Percentiles rank a stretch among this genome's conserved stretches.
These are phyloP conservation scores for Neuroscelio doddi DNA, from an alignment of 2,888 invertebrate species.

Conservation along the genomic window DNA sequence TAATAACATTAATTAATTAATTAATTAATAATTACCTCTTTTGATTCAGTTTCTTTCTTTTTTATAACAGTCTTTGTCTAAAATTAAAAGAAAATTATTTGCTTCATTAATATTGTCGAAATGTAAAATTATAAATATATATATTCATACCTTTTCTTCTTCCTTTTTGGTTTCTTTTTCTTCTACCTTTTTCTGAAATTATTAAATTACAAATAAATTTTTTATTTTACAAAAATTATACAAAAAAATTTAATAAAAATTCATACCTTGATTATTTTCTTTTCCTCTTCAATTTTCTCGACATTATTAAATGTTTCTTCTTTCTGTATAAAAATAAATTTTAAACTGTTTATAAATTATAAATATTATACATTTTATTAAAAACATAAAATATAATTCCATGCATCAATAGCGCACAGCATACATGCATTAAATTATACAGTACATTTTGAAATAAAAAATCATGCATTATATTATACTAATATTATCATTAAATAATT, in stretches of 20 bases:
- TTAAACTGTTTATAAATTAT: background rate
- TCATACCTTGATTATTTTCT: conserved; percentile 60
- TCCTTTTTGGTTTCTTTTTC: conserved; percentile 75
- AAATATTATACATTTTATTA: too few species aligned
- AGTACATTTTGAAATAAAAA: background rate
- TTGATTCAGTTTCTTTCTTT: conserved; percentile 60
- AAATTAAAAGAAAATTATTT: too few species aligned
- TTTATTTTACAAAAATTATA: background rate
- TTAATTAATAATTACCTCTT: conserved; percentile 51
- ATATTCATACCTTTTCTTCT: conserved; percentile 63
- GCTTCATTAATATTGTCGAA: background rate
- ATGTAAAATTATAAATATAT: background rate
- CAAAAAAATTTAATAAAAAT: too few species aligned
- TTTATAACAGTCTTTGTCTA: conserved; percentile 57
- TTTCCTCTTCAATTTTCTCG: conserved; percentile 58
- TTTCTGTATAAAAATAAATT: conserved; percentile 51
- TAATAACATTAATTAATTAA: too few species aligned
- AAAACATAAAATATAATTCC: background rate
- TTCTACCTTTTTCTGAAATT: conserved; percentile 58
- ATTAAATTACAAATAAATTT: background rate
- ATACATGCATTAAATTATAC: conserved; percentile 5
- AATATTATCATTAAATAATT: too few species aligned
- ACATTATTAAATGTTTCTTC: conserved; percentile 66
- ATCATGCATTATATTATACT: conserved; percentile 1
- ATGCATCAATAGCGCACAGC: conserved; percentile 11